Evolutionary conservation across 1,140 invertebrate genomes (phyloP).

Genomic region (Diorhabda carinulata): DNA sequence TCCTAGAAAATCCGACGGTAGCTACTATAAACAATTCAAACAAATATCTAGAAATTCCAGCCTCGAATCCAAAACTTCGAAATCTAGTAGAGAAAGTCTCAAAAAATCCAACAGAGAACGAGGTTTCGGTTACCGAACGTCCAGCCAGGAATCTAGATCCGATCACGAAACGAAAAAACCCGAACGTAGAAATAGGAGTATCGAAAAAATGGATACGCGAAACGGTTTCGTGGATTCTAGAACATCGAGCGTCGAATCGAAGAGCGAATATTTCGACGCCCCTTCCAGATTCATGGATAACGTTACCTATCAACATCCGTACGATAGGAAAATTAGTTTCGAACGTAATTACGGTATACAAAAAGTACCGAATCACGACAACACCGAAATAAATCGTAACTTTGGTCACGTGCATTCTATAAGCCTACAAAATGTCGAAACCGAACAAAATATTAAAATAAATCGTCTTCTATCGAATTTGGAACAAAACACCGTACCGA

Average conservation of each 20-base stretch:
- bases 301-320: conserved; percentile 35
- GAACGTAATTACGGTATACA: conserved; percentile 57
- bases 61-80: conserved; percentile 61
- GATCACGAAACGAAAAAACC: conserved; percentile 56
- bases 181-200: conserved; percentile 32
- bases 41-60: conserved; percentile 60
- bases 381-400: conserved; percentile 16
- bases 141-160: conserved; percentile 62
- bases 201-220: conserved; percentile 29
- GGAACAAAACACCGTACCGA: conserved; percentile 43
- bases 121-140: conserved; percentile 53
- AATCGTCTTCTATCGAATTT: conserved; percentile 37
- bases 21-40: conserved; percentile 64
- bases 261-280: conserved; percentile 52
- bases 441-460: conserved; percentile 56
- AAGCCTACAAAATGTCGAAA: conserved; percentile 63
- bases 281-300: conserved; percentile 33
- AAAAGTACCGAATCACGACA: conserved; percentile 47
- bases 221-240: conserved; percentile 47
- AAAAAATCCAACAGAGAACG: conserved; percentile 54
- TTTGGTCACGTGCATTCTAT: conserved; percentile 58
- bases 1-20: conserved; percentile 63
- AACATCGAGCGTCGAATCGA: conserved; percentile 52
- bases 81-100: conserved; percentile 59
- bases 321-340: conserved; percentile 45